A percentile compares a stretch with the other conserved stretches of the same genome.
phyloP scores from a whole-genome alignment of 2,888 invertebrate species.

The Theristus sp. region DNA sequence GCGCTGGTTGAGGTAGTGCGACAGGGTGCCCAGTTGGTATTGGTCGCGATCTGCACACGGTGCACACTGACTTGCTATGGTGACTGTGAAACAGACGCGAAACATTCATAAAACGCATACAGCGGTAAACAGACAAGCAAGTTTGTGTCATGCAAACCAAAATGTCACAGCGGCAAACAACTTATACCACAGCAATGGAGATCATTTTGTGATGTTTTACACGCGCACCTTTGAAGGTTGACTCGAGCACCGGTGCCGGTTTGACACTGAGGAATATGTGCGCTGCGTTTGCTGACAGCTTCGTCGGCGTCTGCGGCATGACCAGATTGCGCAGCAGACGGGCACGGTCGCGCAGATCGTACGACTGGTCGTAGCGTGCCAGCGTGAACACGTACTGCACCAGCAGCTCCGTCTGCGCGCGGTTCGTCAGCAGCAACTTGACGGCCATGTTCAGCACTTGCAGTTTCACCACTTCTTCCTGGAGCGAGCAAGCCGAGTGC shows the following conservation, averaged over 20 bases:
- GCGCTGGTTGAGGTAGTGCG: conserved; percentile 70
- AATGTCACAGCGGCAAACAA: too few relatives aligned
- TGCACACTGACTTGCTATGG: too few relatives aligned
- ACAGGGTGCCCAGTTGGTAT: conserved; percentile 79
- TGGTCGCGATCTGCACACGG: conserved; percentile 57
- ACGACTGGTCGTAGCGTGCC: conserved; percentile 89
- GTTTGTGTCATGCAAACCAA: too few relatives aligned
- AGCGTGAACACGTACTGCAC: conserved; percentile 79
- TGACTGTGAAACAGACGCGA: too few relatives aligned
- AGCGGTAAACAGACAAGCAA: too few relatives aligned
- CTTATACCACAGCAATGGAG: too few relatives aligned
- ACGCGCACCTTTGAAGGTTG: conserved; percentile 38
- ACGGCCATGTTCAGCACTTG: conserved; percentile 85
- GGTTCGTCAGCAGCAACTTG: conserved; percentile 70
- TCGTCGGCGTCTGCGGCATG: conserved; percentile 38
- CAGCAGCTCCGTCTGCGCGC: conserved; percentile 61
- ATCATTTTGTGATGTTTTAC: too few relatives aligned
- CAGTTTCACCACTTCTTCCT: conserved; percentile 83
- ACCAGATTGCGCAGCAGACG: conserved; percentile 66
- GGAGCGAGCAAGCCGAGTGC: conserved; percentile 27
- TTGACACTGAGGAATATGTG: conserved; percentile 75
- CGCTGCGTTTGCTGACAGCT: conserved; percentile 39
- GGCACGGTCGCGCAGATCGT: conserved; percentile 71
- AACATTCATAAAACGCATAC: too few relatives aligned
- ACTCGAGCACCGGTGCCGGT: conserved; percentile 74